phyloP scores from a whole-genome alignment of 2,113 vertebrate genomes.

The Oxyruncus cristatus region DNA sequence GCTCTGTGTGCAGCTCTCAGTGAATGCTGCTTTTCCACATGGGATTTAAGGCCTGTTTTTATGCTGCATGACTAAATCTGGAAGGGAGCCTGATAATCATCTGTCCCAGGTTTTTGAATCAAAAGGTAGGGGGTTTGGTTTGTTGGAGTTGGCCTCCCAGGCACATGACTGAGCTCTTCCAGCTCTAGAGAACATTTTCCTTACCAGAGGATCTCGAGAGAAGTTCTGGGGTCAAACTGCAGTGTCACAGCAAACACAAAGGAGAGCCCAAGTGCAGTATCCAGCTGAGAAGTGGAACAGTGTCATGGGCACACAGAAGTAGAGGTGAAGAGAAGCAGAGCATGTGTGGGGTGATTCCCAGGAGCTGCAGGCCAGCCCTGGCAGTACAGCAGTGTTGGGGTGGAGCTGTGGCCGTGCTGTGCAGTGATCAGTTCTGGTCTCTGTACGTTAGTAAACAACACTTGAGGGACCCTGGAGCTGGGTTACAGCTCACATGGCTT shows the following conservation, averaged over 20 bases:
- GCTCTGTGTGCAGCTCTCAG: neutral
- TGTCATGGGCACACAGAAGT: neutral
- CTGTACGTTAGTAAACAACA: neutral
- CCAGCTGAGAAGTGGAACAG: neutral
- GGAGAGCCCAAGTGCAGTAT: neutral
- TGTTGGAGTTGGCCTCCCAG: neutral
- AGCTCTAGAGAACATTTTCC: neutral
- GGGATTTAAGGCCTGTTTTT: neutral
- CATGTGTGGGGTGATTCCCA: fast-evolving
- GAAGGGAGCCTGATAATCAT: neutral
- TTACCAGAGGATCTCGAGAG: neutral
- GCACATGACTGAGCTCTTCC: neutral
- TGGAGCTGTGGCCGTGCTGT: no score
- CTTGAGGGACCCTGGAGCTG: neutral
- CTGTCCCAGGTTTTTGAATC: neutral
- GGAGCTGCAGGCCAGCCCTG: neutral
- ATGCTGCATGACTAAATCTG: neutral
- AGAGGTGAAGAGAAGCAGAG: neutral
- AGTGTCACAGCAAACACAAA: neutral
- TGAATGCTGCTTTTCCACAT: neutral
- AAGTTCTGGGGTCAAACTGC: neutral
- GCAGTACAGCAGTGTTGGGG: neutral
- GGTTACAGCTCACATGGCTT: neutral
- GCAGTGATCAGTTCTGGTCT: neutral
- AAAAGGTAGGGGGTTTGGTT: neutral